These are phyloP conservation scores for Trissolcus basalis DNA, from an alignment of 1,140 invertebrate genomes.

Conservation along the genomic window DNA sequence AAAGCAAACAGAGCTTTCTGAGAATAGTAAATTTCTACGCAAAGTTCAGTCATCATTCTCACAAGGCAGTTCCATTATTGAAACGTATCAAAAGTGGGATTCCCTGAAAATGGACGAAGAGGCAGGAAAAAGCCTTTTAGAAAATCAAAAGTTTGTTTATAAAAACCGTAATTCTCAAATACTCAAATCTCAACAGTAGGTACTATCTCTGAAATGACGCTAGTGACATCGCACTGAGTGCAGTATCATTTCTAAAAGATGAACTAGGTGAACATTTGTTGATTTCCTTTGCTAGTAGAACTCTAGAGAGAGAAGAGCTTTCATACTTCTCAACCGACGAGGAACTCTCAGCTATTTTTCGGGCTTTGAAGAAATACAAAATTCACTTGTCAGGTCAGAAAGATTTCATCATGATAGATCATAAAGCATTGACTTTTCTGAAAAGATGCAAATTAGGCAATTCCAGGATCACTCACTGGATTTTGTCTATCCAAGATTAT, in stretches of 20 bases:
- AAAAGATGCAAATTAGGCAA: conserved; percentile 23
- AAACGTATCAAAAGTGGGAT: conserved; percentile 25
- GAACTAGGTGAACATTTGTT: conserved; percentile 8
- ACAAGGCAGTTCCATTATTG: conserved; percentile 23
- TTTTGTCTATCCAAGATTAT: conserved; percentile 26
- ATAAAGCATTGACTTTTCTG: conserved; percentile 59
- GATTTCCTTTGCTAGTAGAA: conserved; percentile 67
- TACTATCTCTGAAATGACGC: conserved; percentile 7
- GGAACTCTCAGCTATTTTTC: conserved; percentile 67
- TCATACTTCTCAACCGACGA: conserved; percentile 59
- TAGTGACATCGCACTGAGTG: conserved; percentile 3
- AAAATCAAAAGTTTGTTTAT: conserved; percentile 9
- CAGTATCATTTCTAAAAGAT: conserved; percentile 16
- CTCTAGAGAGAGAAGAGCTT: conserved; percentile 49
- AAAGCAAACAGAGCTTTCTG: conserved; percentile 68
- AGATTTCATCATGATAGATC: conserved; percentile 73
- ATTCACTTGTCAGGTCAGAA: conserved; percentile 28
- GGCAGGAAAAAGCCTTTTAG: conserved; percentile 4
- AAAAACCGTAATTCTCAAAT: neutral
- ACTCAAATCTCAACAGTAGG: neutral
- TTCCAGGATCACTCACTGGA: conserved; percentile 17
- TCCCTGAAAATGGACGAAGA: conserved; percentile 5
- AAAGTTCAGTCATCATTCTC: conserved; percentile 62
- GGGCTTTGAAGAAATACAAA: neutral
- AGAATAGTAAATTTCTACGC: conserved; percentile 71